Percentiles rank a stretch among this genome's conserved stretches.
Evolutionary conservation across 2,113 vertebrate species (phyloP).

Genomic region (Dasyurus viverrinus): DNA sequence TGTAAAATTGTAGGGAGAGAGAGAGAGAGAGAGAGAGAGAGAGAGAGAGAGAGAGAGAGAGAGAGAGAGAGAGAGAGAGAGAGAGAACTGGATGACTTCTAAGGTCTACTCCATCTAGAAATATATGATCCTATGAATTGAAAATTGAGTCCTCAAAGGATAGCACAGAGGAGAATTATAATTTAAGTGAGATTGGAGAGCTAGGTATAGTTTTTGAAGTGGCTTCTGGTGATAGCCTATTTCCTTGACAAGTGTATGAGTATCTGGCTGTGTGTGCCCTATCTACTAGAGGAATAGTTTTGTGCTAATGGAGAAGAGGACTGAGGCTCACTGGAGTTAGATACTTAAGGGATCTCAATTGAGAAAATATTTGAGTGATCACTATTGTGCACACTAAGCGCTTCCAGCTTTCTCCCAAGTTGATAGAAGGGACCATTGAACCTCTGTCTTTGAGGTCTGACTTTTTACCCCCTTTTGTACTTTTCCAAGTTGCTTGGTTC

Average conservation of each 20-base stretch:
- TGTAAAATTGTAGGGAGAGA: not conserved
- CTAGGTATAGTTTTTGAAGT: not conserved
- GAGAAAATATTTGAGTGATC: conserved; percentile 33
- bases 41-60: no score
- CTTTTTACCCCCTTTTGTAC: not conserved
- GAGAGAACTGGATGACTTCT: not conserved
- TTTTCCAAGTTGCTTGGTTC: conserved; percentile 6
- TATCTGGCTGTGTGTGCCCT: conserved; percentile 10
- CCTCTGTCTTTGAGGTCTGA: not conserved
- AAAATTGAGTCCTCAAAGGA: not conserved
- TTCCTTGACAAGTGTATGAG: conserved; percentile 29
- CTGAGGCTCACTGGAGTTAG: conserved; percentile 16
- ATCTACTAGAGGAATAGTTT: conserved; percentile 36
- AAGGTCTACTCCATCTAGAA: not conserved
- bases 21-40: not conserved
- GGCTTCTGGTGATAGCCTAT: conserved; percentile 13
- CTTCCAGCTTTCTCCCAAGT: no score
- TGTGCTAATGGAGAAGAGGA: conserved; percentile 39
- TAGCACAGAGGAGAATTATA: conserved; percentile 16
- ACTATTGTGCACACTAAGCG: not conserved
- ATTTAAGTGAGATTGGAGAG: conserved; percentile 25
- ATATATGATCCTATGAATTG: not conserved
- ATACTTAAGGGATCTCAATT: conserved; percentile 37
- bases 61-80: no score
- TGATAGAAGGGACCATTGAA: not conserved